These are phyloP conservation scores for Petrocephalus microphthalmus DNA, from an alignment of 2,113 vertebrate genomes.

Conservation along the genomic window DNA sequence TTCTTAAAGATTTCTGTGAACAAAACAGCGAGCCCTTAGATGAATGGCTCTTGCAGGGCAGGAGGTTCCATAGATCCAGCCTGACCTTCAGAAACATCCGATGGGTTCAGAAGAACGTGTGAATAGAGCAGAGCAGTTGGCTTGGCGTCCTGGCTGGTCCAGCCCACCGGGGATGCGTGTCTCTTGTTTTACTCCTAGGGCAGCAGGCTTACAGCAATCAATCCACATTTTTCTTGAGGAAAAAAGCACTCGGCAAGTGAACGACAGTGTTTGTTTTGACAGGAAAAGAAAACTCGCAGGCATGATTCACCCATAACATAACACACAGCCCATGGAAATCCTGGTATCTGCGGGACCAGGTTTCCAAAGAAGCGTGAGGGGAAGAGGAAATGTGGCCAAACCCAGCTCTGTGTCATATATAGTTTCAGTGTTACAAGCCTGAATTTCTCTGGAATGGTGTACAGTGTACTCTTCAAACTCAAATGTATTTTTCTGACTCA, in stretches of 20 bases:
- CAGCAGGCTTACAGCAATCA: conserved; percentile 32
- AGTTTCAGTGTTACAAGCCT: neutral
- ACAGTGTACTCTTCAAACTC: neutral
- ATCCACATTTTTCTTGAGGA: conserved; percentile 27
- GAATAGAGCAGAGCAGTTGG: conserved; percentile 13
- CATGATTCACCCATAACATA: neutral
- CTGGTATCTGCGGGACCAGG: neutral
- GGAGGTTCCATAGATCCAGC: conserved; percentile 35
- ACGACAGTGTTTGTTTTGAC: neutral
- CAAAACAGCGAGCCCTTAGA: conserved; percentile 30
- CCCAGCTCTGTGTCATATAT: neutral
- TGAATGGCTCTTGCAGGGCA: conserved; percentile 10
- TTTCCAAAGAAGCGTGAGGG: neutral
- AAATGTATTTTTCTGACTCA: neutral
- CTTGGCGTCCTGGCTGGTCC: neutral
- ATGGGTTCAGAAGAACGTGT: conserved; percentile 15
- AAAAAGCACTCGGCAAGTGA: conserved; percentile 18
- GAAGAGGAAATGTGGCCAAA: neutral
- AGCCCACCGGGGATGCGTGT: conserved; percentile 30
- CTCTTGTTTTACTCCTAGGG: conserved; percentile 24
- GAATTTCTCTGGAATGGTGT: neutral
- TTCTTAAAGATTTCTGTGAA: conserved; percentile 39
- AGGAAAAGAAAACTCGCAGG: neutral
- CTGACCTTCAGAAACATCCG: conserved; percentile 49
- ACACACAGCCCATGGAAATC: too few relatives aligned